Conservation (phyloP, 1,140 invertebrate species). For the Drosophila parvula region DNA sequence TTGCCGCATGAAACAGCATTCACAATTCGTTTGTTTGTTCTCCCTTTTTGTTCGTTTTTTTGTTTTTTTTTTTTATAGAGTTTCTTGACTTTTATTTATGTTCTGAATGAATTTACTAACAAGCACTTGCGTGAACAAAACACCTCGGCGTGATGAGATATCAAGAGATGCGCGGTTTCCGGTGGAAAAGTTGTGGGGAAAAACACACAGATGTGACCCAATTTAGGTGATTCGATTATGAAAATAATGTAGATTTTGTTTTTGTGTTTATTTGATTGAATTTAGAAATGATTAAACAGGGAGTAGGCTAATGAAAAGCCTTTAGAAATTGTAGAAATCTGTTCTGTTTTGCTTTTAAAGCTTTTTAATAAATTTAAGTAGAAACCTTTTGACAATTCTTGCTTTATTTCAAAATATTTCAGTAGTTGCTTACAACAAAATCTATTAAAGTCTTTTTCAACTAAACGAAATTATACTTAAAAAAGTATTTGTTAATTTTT, state of each 20-base stretch:
- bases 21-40: constrained; percentile 37
- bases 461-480: neutral
- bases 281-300: too few species aligned
- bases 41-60: neutral
- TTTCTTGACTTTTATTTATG: constrained; percentile 18
- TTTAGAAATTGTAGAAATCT: neutral
- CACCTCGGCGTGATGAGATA: constrained; percentile 22
- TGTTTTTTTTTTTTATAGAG: constrained; percentile 8
- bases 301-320: neutral
- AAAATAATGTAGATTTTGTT: neutral
- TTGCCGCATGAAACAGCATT: constrained; percentile 65
- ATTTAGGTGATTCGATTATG: neutral
- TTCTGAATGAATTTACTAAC: constrained; percentile 35
- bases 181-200: neutral
- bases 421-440: too few species aligned
- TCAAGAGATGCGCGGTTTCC: constrained; percentile 8
- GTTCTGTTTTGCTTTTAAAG: neutral
- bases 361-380: neutral
- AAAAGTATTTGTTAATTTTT: neutral
- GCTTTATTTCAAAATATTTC: neutral
- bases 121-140: constrained; percentile 28
- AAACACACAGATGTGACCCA: constrained; percentile 18
- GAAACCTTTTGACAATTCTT: neutral
- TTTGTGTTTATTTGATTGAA: neutral
- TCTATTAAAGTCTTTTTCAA: too few species aligned